A percentile compares a stretch with the other conserved stretches of the same genome.
These are phyloP conservation scores for Drosophila mercatorum DNA, from an alignment of 2,888 invertebrate genomes.

Conservation along the genomic window DNA sequence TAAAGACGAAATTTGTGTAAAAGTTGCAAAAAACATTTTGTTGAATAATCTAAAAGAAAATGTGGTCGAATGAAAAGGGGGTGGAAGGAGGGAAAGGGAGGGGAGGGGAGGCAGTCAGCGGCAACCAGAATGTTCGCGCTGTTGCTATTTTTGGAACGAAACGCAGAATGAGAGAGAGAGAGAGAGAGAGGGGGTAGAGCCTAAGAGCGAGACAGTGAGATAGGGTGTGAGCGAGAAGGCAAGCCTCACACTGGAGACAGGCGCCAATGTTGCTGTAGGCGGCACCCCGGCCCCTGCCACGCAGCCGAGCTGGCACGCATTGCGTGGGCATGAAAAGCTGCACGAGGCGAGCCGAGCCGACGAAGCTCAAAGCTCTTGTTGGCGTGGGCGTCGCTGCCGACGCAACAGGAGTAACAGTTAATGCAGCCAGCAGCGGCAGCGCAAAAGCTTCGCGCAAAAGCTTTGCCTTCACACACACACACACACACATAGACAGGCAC, in stretches of 20 bases:
- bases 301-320: conserved; percentile 2
- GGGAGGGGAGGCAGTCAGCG: conserved; percentile 8
- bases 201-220: background rate
- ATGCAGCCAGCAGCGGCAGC: conserved; percentile 21
- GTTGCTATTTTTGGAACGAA: conserved; percentile 67
- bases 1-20: conserved; percentile 40
- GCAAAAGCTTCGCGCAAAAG: conserved; percentile 55
- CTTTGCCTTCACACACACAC: conserved; percentile 25
- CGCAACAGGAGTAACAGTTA: conserved; percentile 65
- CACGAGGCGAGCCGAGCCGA: conserved; percentile 3
- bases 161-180: background rate
- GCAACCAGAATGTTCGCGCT: conserved; percentile 49
- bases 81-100: background rate
- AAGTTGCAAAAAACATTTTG: conserved; percentile 48
- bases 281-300: conserved; percentile 10
- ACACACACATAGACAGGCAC: background rate
- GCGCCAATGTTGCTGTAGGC: conserved; percentile 42
- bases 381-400: conserved; percentile 63
- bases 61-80: conserved; percentile 23
- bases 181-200: background rate
- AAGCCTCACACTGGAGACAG: conserved; percentile 33
- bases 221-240: conserved; percentile 3
- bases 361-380: conserved; percentile 43
- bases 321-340: conserved; percentile 62
- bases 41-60: conserved; percentile 33